These are phyloP conservation scores for Drosophila villosipedis DNA, from an alignment of 2,888 invertebrate species.

Conservation along the genomic window DNA sequence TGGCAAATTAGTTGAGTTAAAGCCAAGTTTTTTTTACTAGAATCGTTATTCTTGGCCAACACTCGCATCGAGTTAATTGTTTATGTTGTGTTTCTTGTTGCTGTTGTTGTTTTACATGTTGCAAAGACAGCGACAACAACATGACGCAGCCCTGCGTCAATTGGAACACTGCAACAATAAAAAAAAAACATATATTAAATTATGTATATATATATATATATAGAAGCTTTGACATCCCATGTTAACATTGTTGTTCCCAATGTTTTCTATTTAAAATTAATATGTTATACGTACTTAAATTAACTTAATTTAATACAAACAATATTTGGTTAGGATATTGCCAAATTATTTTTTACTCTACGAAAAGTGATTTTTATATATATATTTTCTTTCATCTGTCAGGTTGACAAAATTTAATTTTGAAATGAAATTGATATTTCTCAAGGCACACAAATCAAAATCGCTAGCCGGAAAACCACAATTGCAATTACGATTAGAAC, in stretches of 20 bases:
- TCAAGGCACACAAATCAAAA: conserved; percentile 24
- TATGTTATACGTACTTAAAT: not conserved
- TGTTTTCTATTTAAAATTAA: not conserved
- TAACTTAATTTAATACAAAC: too few relatives aligned
- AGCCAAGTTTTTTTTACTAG: conserved; percentile 35
- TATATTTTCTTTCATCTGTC: not conserved
- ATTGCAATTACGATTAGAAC: conserved; percentile 42
- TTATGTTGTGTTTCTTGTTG: conserved; percentile 42
- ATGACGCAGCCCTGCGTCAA: conserved; percentile 63
- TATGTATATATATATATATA: not conserved
- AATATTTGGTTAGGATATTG: not conserved
- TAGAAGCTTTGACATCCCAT: not conserved
- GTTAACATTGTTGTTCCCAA: not conserved
- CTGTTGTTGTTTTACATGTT: conserved; percentile 54
- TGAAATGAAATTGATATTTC: not conserved
- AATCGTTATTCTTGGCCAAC: conserved; percentile 45
- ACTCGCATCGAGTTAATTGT: conserved; percentile 32
- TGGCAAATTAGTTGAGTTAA: conserved; percentile 40
- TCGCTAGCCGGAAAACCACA: conserved; percentile 37
- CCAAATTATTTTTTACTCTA: not conserved
- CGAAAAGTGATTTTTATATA: not conserved
- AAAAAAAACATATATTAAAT: not conserved
- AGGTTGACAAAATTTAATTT: not conserved
- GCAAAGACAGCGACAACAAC: conserved; percentile 61
- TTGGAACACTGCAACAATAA: conserved; percentile 35